Base-by-base conservation (phyloP, 2,888 invertebrate species). In the Drosophila eohydei region DNA sequence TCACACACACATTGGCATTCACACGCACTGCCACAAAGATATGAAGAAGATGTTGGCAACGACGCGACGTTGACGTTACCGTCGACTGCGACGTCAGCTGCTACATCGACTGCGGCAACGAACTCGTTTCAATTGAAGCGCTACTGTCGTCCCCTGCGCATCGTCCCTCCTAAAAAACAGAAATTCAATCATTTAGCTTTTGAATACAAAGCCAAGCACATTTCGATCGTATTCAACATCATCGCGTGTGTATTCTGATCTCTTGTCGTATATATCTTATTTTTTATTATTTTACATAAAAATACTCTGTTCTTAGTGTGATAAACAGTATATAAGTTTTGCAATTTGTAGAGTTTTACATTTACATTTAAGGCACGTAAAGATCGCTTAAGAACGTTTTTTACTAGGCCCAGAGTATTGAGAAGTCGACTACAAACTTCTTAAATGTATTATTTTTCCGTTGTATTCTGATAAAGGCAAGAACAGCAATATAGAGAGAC, bases 81-180 rank as follows among this genome's bases (percentile, higher is more conserved):
- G 30, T 30, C 48, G 51, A 51, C 81, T 67, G 57, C 50, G 58
- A 28, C 44, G 7, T 6, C 57, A 16, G n/a, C 51, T 12, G 0
- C 21, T 52, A 50, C 62, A 36, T 14, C 52, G 43, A 32, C 60
- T 43, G 44, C 50, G 59, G 16, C 81, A 63, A 73, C 72, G 88
- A 88, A 86, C 88, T 88, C 74, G 85, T 86, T 85, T 81, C 84
- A 83, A 83, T 78, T 86, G 78, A 76, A 74, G 61, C 86, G 43
- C 43, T 60, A 21, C 32, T 34, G 50, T 34, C 57, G 63, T 54
- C 43, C 34, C 48, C 56, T 59, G 12, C 30, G 43, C 32, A 14
- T 21, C 56, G 43, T 56, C 56, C 32, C 32, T 21, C 26, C n/a
- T 8, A 26, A 9, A 32, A 56, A 69, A 65, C 79, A 66, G 66